Evolutionary conservation across 2,113 vertebrate genomes (phyloP).

Genomic region (Syngnathus scovelli): DNA sequence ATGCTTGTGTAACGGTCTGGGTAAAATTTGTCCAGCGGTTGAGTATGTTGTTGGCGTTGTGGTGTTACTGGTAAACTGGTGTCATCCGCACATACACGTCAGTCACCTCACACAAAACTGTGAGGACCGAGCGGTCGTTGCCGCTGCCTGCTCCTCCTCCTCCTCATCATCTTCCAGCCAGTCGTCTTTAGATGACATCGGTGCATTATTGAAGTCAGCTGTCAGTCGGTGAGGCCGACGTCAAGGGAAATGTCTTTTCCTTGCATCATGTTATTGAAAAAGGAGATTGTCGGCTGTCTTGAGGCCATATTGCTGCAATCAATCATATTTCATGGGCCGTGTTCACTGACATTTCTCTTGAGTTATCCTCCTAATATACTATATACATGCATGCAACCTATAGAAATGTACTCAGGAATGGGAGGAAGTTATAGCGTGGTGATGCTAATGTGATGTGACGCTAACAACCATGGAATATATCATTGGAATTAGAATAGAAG

Average conservation of each 20-base stretch:
- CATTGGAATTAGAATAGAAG: background rate
- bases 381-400: background rate
- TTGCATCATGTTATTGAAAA: constrained; percentile 48
- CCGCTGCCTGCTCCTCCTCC: constrained; percentile 29
- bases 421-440: constrained; percentile 7
- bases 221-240: constrained; percentile 30
- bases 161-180: constrained; percentile 14
- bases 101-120: constrained; percentile 60
- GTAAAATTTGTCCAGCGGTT: constrained; percentile 7
- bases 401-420: constrained; percentile 24
- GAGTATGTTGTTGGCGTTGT: constrained; percentile 37
- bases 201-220: constrained; percentile 27
- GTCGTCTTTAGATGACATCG: constrained; percentile 31
- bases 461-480: constrained; percentile 16
- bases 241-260: constrained; percentile 38
- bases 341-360: constrained; percentile 46
- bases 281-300: constrained; percentile 44
- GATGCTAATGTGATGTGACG: constrained; percentile 46
- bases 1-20: background rate
- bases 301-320: constrained; percentile 47
- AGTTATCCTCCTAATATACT: constrained; percentile 60
- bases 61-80: constrained; percentile 60
- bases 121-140: constrained; percentile 32
- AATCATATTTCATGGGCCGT: constrained; percentile 46
- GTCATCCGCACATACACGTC: constrained; percentile 61